A percentile compares a stretch with the other conserved stretches of the same genome.
Conservation (phyloP, 2,888 invertebrate species). For the Sicus ferrugineus region DNA sequence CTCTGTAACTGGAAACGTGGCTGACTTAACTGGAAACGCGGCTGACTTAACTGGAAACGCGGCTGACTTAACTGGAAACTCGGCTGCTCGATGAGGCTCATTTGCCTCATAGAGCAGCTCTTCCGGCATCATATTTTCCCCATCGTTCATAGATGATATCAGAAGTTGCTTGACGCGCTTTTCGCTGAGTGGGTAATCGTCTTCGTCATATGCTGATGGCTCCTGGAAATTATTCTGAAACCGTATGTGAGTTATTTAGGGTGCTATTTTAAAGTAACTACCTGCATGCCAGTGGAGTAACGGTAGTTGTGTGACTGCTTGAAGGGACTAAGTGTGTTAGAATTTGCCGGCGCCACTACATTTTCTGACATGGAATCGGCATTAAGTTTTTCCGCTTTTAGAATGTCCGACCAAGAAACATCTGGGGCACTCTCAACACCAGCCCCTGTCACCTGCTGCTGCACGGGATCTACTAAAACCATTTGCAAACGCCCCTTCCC, state of each 20-base stretch:
- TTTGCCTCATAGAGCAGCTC: slow-evolving; percentile 64
- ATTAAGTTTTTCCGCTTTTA: slow-evolving; percentile 50
- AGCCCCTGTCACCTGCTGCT: slow-evolving; percentile 62
- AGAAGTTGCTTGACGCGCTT: slow-evolving; percentile 59
- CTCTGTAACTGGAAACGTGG: slow-evolving; percentile 53
- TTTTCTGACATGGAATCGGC: slow-evolving; percentile 30
- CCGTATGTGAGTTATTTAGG: too few relatives aligned
- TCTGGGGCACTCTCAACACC: slow-evolving; percentile 28
- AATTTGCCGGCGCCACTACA: slow-evolving; percentile 42
- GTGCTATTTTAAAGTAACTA: not conserved
- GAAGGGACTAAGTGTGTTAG: slow-evolving; percentile 57
- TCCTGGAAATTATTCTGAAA: slow-evolving; percentile 29
- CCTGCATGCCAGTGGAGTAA: slow-evolving; percentile 45
- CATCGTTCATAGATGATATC: slow-evolving; percentile 55
- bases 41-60: slow-evolving; percentile 30
- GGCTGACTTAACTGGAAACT: slow-evolving; percentile 30
- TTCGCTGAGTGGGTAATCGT: slow-evolving; percentile 55
- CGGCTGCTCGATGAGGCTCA: slow-evolving; percentile 34
- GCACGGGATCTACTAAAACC: slow-evolving; percentile 80
- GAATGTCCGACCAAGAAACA: slow-evolving; percentile 55
- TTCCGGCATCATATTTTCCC: slow-evolving; percentile 65
- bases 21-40: slow-evolving; percentile 43
- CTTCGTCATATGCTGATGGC: slow-evolving; percentile 55
- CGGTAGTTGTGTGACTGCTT: slow-evolving; percentile 54
- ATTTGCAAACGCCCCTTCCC: slow-evolving; percentile 74